phyloP scores from a whole-genome alignment of 2,113 vertebrate genomes.

The Strix aluco region DNA sequence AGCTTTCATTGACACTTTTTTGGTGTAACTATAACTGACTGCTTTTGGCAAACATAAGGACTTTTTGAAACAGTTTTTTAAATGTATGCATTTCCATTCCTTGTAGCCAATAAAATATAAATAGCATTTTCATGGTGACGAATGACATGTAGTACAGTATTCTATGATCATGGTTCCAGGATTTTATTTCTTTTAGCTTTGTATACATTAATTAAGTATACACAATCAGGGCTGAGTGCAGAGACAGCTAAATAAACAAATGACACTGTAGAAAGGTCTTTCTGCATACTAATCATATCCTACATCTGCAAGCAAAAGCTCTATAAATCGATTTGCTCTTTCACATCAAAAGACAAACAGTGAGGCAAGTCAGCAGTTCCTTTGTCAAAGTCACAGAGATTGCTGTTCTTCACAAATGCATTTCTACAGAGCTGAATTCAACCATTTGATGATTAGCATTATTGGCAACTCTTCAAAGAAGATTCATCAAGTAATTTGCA shows the following conservation, averaged over 20 bases:
- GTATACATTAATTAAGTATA: conserved; percentile 85
- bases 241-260: conserved; percentile 88
- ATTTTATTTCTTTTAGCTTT: conserved; percentile 79
- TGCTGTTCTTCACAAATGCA: conserved; percentile 91
- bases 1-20: conserved; percentile 46
- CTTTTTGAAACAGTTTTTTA: conserved; percentile 37
- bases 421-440: conserved; percentile 87
- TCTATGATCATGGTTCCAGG: conserved; percentile 60
- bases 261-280: conserved; percentile 85
- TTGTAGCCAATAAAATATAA: conserved; percentile 54
- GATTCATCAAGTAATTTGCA: conserved; percentile 89
- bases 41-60: conserved; percentile 14
- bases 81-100: conserved; percentile 32
- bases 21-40: conserved; percentile 33
- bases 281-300: conserved; percentile 95
- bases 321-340: conserved; percentile 99
- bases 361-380: conserved; percentile 99
- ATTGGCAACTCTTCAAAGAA: conserved; percentile 96
- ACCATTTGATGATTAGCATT: conserved; percentile 95
- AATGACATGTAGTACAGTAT: conserved; percentile 66
- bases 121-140: conserved; percentile 60
- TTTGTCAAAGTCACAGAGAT: conserved; percentile 99
- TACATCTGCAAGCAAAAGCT: conserved; percentile 88
- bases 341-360: conserved; percentile 99
- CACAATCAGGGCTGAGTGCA: conserved; percentile 81